phyloP scores from a whole-genome alignment of 2,888 invertebrate species.

The Drosophila villosipedis region DNA sequence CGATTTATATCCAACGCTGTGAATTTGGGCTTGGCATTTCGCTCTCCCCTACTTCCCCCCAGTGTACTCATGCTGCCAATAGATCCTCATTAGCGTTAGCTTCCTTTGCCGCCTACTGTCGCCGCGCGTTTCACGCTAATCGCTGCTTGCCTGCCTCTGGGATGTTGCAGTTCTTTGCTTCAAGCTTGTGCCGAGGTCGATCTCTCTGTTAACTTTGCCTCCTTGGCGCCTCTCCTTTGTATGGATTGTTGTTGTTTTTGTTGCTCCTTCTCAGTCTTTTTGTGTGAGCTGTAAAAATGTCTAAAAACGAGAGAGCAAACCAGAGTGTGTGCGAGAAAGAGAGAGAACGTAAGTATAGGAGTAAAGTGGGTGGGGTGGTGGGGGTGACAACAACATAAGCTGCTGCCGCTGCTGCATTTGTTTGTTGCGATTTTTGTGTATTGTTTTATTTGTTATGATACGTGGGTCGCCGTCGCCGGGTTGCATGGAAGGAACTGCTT shows the following conservation, averaged over 20 bases:
- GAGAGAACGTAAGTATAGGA: constrained; percentile 19
- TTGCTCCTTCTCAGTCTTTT: constrained; percentile 79
- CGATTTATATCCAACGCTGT: constrained; percentile 99
- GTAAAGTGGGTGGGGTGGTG: constrained; percentile 1
- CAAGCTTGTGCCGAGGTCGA: constrained; percentile 22
- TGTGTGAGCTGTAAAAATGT: constrained; percentile 72
- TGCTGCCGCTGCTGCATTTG: constrained; percentile 36
- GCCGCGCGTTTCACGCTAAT: constrained; percentile 80
- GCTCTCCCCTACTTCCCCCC: constrained; percentile 86
- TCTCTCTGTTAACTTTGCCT: constrained; percentile 24
- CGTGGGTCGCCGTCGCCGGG: constrained; percentile 49
- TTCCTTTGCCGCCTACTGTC: constrained; percentile 77
- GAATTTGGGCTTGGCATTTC: constrained; percentile 93
- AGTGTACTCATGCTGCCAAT: constrained; percentile 86
- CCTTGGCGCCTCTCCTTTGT: constrained; percentile 22
- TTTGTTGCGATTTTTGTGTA: constrained; percentile 44
- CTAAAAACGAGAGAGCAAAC: constrained; percentile 30
- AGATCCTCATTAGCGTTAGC: constrained; percentile 86
- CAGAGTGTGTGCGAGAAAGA: constrained; percentile 38
- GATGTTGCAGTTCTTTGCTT: constrained; percentile 18
- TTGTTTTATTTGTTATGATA: constrained; percentile 61
- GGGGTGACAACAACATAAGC: constrained; percentile 15
- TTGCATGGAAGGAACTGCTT: constrained; percentile 21
- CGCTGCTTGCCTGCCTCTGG: constrained; percentile 35
- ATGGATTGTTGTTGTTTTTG: constrained; percentile 16